Percentiles rank a stretch among this genome's conserved stretches.
Evolutionary conservation across 2,888 invertebrate genomes (phyloP).

Genomic region (Agonopterix alstromeriana): DNA sequence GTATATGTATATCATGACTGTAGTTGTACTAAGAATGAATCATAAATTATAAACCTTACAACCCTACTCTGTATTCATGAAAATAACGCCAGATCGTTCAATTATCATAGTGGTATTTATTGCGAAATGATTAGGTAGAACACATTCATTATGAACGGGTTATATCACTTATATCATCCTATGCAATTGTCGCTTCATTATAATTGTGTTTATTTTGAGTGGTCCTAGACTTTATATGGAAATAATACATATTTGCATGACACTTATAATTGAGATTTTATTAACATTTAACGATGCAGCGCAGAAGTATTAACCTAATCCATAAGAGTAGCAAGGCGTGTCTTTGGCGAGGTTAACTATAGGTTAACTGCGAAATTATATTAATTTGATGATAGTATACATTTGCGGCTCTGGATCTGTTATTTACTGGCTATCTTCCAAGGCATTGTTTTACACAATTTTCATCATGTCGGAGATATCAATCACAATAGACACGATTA

Average conservation of each 20-base stretch:
- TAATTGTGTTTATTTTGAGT: too few relatives aligned
- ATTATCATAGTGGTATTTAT: conserved; percentile 2
- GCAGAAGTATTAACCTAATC: conserved; percentile 5
- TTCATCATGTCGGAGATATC: too few relatives aligned
- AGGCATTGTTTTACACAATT: not conserved
- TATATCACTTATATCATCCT: too few relatives aligned
- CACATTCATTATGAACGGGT: not conserved
- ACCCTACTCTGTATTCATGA: not conserved
- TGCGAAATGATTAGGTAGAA: not conserved
- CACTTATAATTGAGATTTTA: conserved; percentile 2
- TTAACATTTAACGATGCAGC: conserved; percentile 4
- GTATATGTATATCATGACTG: too few relatives aligned
- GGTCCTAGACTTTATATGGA: too few relatives aligned
- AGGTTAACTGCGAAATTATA: not conserved
- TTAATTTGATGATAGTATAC: not conserved
- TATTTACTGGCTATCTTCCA: not conserved
- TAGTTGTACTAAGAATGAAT: not conserved
- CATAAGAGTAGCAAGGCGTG: conserved; percentile 1
- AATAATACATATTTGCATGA: conserved; percentile 1
- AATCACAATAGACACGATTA: too few relatives aligned
- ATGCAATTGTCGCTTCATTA: too few relatives aligned
- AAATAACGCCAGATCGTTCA: conserved; percentile 1
- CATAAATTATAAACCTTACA: conserved; percentile 1
- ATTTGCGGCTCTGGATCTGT: not conserved
- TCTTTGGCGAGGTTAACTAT: conserved; percentile 1